Percentiles rank a stretch among this genome's conserved stretches.
Conservation (phyloP, 2,113 vertebrate genomes). For the Spea multiplicata region DNA sequence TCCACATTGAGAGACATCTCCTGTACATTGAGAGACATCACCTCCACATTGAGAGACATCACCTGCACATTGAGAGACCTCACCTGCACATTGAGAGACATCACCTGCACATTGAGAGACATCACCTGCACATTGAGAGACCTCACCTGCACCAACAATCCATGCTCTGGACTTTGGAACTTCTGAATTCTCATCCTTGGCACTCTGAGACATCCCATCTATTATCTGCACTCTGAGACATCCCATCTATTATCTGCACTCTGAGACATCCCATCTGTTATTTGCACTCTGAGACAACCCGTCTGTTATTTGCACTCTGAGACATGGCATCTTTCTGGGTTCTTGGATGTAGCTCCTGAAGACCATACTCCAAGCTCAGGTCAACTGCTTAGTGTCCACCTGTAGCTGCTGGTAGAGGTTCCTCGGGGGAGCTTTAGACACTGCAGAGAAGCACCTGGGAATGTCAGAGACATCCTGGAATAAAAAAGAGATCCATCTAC, state of each 20-base stretch:
- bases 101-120: neutral
- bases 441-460: neutral
- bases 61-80: neutral
- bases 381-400: neutral
- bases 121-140: neutral
- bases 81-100: neutral
- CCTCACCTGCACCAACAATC: neutral
- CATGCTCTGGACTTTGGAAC: neutral
- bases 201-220: neutral
- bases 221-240: too few species aligned
- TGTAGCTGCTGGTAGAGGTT: neutral
- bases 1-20: neutral
- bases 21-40: slow-evolving; percentile 2
- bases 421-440: slow-evolving; percentile 4
- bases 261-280: too few species aligned
- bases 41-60: neutral
- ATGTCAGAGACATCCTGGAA: slow-evolving; percentile 9
- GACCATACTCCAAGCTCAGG: too few species aligned
- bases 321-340: too few species aligned
- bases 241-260: too few species aligned
- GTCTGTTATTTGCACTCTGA: too few species aligned
- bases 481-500: neutral
- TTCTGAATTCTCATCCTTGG: neutral
- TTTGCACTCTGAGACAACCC: neutral
- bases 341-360: too few species aligned